A percentile compares a stretch with the other conserved stretches of the same genome.
These are phyloP conservation scores for Oryzias woworae DNA, from an alignment of 2,113 vertebrate genomes.

Conservation along the genomic window DNA sequence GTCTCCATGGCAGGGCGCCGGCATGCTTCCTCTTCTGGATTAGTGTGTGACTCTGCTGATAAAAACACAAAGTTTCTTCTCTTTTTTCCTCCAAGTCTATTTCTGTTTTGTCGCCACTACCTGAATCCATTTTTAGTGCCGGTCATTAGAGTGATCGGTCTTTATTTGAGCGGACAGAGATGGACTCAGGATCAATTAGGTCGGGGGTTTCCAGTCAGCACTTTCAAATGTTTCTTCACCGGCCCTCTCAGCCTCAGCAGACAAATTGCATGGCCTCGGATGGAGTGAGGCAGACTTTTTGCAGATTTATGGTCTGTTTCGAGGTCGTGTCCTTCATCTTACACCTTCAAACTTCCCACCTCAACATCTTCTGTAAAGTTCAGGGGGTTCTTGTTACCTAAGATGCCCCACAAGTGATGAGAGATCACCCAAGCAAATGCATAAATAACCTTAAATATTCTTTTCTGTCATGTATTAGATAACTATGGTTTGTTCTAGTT, in stretches of 20 bases:
- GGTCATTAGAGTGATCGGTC: conserved; percentile 44
- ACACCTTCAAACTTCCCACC: conserved; percentile 36
- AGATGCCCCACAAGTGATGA: conserved; percentile 7
- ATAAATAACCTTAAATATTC: no score
- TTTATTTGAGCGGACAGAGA: conserved; percentile 61
- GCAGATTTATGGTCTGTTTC: conserved; percentile 61
- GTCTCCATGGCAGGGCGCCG: conserved; percentile 59
- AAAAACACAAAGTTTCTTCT: conserved; percentile 34
- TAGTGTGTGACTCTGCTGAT: conserved; percentile 57
- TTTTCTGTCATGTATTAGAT: no score
- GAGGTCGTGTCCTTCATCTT: conserved; percentile 52
- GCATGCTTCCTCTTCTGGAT: conserved; percentile 60
- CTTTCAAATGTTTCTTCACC: conserved; percentile 23
- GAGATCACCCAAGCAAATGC: not conserved
- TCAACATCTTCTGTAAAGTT: conserved; percentile 19
- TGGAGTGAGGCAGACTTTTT: conserved; percentile 47
- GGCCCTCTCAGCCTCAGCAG: conserved; percentile 14
- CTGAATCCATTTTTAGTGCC: conserved; percentile 10
- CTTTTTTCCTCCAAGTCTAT: conserved; percentile 20
- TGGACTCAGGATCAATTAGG: conserved; percentile 34
- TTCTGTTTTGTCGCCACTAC: conserved; percentile 21
- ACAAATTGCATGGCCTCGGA: conserved; percentile 54
- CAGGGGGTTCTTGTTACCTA: conserved; percentile 18
- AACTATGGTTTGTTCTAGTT: no score
- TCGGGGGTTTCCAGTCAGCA: conserved; percentile 27